Percentiles rank a stretch among this genome's conserved stretches.
Evolutionary conservation across 2,888 invertebrate species (phyloP).

Genomic region (Anthophora plumipes): DNA sequence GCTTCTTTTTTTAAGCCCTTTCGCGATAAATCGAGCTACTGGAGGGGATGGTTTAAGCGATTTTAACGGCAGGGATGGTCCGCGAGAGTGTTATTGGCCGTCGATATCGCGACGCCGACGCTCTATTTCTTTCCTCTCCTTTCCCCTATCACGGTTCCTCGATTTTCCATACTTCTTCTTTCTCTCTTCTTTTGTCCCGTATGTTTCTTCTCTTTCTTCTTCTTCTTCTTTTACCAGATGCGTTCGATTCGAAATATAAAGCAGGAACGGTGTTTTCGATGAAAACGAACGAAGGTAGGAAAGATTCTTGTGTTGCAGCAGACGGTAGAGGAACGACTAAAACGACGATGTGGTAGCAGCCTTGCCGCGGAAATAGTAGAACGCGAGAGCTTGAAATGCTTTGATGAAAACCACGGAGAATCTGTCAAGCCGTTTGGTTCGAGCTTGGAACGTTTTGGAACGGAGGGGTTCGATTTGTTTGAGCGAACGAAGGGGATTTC

Average conservation of each 20-base stretch:
- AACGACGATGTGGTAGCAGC: no score
- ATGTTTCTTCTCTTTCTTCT: neutral
- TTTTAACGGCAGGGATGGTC: slow-evolving; percentile 76
- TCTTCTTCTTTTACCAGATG: neutral
- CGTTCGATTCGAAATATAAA: slow-evolving; percentile 20
- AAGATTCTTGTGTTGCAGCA: neutral
- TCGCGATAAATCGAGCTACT: slow-evolving; percentile 78
- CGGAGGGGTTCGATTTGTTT: neutral
- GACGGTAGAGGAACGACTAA: neutral
- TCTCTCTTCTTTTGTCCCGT: slow-evolving; percentile 17
- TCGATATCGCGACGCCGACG: slow-evolving; percentile 66
- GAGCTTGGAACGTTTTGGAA: slow-evolving; percentile 6
- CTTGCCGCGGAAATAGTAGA: slow-evolving; percentile 4
- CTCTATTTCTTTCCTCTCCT: slow-evolving; percentile 45
- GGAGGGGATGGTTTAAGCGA: slow-evolving; percentile 78
- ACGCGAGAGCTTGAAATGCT: neutral
- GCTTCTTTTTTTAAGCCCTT: slow-evolving; percentile 57
- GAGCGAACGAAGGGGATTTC: neutral
- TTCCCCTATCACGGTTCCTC: slow-evolving; percentile 23
- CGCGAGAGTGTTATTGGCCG: slow-evolving; percentile 57
- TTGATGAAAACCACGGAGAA: neutral
- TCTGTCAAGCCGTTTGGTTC: neutral
- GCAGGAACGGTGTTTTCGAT: neutral
- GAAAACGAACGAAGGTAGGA: no score
- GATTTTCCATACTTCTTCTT: slow-evolving; percentile 29